A percentile compares a stretch with the other conserved stretches of the same genome.
phyloP scores from a whole-genome alignment of 2,888 invertebrate species.

The Thecophora atra region DNA sequence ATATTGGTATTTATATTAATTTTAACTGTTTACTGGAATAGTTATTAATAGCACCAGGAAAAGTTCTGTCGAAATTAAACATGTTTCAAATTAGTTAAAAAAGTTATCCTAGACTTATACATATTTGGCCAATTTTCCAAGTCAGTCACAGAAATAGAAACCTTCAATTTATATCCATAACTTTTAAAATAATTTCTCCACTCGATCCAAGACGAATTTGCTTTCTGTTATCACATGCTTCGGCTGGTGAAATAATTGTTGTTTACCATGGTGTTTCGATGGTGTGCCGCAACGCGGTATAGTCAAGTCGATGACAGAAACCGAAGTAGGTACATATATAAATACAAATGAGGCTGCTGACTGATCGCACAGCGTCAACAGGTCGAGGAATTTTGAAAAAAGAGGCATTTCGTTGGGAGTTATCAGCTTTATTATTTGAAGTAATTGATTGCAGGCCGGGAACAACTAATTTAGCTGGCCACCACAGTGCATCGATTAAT shows the following conservation, averaged over 20 bases:
- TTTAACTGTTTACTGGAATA: too few relatives aligned
- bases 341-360: neutral
- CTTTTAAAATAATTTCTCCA: constrained; percentile 7
- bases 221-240: constrained; percentile 4
- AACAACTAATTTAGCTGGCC: constrained; percentile 53
- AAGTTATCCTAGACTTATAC: too few relatives aligned
- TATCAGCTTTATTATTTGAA: constrained; percentile 50
- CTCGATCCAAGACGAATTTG: neutral
- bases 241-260: neutral
- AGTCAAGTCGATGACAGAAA: constrained; percentile 27
- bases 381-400: constrained; percentile 23
- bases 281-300: too few relatives aligned
- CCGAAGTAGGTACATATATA: constrained; percentile 15
- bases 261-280: constrained; percentile 23
- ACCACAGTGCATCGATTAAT: constrained; percentile 39
- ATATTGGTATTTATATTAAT: too few relatives aligned
- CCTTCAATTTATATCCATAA: too few relatives aligned
- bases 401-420: neutral
- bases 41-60: too few relatives aligned
- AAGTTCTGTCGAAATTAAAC: too few relatives aligned
- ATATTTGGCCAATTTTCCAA: too few relatives aligned
- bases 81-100: too few relatives aligned
- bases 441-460: constrained; percentile 55
- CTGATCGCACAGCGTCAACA: constrained; percentile 5
- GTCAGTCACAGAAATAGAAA: too few relatives aligned